Evolutionary conservation across 2,888 invertebrate species (phyloP), one percentile per base, ranked within the genome.

Genomic region (Amorpha juglandis): DNA sequence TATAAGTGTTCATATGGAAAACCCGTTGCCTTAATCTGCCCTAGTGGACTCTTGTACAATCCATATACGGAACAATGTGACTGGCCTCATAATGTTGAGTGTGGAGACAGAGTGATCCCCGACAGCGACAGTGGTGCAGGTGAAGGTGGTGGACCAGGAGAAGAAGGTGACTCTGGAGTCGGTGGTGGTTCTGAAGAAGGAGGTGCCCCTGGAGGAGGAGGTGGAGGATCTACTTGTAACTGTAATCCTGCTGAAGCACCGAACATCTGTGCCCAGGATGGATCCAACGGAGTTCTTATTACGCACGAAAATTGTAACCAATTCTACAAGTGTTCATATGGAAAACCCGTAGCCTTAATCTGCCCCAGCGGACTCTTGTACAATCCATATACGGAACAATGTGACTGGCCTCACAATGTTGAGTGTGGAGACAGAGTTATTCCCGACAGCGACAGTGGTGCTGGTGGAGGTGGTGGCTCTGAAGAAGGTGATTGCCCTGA

Each of bases 1-100:
- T 78, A 95, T 33, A 94, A 94, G 73, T 95, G 95, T 76, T 94
- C 94, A 91, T 92, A 94, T 72, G 95, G 94, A 11, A 77, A 82
- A 0, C 94, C 92, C 0, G 80, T 94, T 6, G 94, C 94, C 71
- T 89, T 94, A 72, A 79, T 85, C 1, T 95, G 95, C 72, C 94
- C 94, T 0, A 12, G 38, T 14, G 38, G 27, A 2, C 68, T 73
- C 0, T 35, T 79, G 0, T 83, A 76, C 62, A 79, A 81, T 48
- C 77, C 79, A 0, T 48, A 67, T 11, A 76, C 50, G 1, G 70
- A 78, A 50, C 63, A 71, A 35, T 82, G 83, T 52, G 83, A 83
- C 52, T 83, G 78, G 78, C 78, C 79, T 0, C 67, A 73, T 8
- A 74, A 73, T 14, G 82, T 83, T 0, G 68, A 78, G 0, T 83